Evolutionary conservation across 2,888 invertebrate genomes (phyloP), one percentile per base, ranked within the genome.

Genomic region (Glaucopsyche alexis): DNA sequence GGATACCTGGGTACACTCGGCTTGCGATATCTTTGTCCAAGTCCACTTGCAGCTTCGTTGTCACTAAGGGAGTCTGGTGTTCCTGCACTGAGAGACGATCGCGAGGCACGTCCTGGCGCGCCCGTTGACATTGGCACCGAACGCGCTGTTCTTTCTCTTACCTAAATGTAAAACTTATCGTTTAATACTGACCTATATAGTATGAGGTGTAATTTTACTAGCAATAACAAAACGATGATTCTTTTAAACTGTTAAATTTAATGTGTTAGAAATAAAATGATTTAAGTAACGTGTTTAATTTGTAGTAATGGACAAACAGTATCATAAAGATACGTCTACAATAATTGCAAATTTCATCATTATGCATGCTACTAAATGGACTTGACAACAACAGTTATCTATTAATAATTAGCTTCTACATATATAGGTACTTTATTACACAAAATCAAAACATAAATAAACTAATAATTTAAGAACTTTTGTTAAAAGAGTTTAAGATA

Each of bases 51-150:
- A 75, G 96, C 95, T 93, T 97, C 97, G 84, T 97, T 97, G 84
- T 97, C 97, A 83, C 97, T 97, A 72, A 97, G 94, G 64, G 97
- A 97, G 87, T 98, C 98, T 29, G 98, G 97, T 49, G 97, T 98
- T 78, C 97, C 97, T 52, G 96, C 97, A 77, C 97, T 97, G 75
- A 97, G 93, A 19, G 97, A 96, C 2, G 96, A 96, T 77, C 96
- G 94, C 60, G 96, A 95, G 49, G 95, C 95, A 78, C 96, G 91
- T 67, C 96, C 95, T 2, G 89, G 85, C 1, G 81, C 86, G 38
- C 85, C 90, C 70, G 94, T 91, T 50, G 95, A 95, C 98, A 99
- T 98, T 69, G 98, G 98, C 78, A 98, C 96, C 74, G 98, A 98
- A 81, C 98, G 95, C 75, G 95, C 96, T 65, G 98, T 98, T 82